Evolutionary conservation across 2,113 vertebrate genomes (phyloP), one percentile per base, ranked within the genome.

Genomic region (Apodemus sylvaticus): DNA sequence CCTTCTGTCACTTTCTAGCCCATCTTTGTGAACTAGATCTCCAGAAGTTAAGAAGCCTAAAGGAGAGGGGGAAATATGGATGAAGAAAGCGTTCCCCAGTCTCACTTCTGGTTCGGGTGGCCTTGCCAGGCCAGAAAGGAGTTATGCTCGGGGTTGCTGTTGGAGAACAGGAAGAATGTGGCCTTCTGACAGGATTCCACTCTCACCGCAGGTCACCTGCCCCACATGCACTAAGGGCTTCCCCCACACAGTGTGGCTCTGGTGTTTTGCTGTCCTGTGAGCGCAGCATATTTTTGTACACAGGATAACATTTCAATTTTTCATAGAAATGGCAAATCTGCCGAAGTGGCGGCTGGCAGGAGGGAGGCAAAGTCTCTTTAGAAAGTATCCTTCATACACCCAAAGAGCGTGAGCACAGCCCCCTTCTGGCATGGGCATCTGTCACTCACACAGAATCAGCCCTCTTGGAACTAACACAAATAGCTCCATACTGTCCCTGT

Each of bases 391-490:
- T 95, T 94, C 66, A 94, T 89, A 97, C 93, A 97, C 91, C 89
- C 95, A 96, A 97, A 96, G 96, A 98, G 97, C 53, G 48, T 92
- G 97, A 98, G 89, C 1, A 0, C 92, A 96, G 87, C 81, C 98
- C 98, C 98, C 98, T 98, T 98, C 98, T 98, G 98, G 96, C 96
- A 97, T 20, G 51, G 98, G 98, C 98, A 98, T 98, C 98, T 98
- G 98, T 98, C 98, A 98, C 94, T 98, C 98, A 98, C 86, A 68
- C 96, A 98, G 97, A 97, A 94, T 95, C 79, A 95, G 19, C 70
- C 96, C 97, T 97, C 95, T 85, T 24, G 95, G 96, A 98, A 98
- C 95, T 96, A 87, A 92, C 71, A 92, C 82, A 96, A 97, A 98
- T 94, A 98, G 97, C 86, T 86, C 85, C 0, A 20, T 91, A 92